Percentiles rank a stretch among this genome's conserved stretches.
These are phyloP conservation scores for Rhabditoides inermis DNA, from an alignment of 2,888 invertebrate genomes.

Conservation along the genomic window DNA sequence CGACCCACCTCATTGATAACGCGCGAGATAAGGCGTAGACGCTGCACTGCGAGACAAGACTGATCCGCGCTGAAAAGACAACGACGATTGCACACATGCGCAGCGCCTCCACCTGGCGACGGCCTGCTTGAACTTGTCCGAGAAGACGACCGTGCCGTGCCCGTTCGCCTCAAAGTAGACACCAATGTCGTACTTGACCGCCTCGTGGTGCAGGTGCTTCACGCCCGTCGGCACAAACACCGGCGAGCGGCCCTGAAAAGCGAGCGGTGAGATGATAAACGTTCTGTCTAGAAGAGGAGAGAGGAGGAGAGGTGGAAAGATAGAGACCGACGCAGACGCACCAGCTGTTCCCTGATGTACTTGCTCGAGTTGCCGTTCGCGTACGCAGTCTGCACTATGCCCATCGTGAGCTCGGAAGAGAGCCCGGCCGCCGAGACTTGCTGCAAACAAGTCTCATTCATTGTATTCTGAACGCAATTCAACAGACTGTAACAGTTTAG, in stretches of 20 bases:
- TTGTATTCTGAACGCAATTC: too few species aligned
- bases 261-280: too few species aligned
- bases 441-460: too few species aligned
- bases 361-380: slow-evolving; percentile 92
- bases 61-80: not conserved
- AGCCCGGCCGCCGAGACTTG: slow-evolving; percentile 14
- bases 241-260: slow-evolving; percentile 74
- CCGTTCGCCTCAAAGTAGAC: slow-evolving; percentile 99
- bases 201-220: slow-evolving; percentile 86
- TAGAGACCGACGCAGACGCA: slow-evolving; percentile 20
- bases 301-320: not conserved
- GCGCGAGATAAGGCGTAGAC: slow-evolving; percentile 25
- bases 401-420: slow-evolving; percentile 64
- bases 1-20: slow-evolving; percentile 46
- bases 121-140: slow-evolving; percentile 24
- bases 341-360: slow-evolving; percentile 65
- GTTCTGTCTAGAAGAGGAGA: not conserved
- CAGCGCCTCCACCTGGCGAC: slow-evolving; percentile 15
- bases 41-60: slow-evolving; percentile 1
- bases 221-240: slow-evolving; percentile 89
- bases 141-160: slow-evolving; percentile 72
- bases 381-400: slow-evolving; percentile 93
- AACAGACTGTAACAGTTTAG: too few species aligned
- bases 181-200: slow-evolving; percentile 81
- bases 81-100: not conserved